These are phyloP conservation scores for Margaritifera margaritifera DNA, from an alignment of 2,888 invertebrate genomes.

Conservation along the genomic window DNA sequence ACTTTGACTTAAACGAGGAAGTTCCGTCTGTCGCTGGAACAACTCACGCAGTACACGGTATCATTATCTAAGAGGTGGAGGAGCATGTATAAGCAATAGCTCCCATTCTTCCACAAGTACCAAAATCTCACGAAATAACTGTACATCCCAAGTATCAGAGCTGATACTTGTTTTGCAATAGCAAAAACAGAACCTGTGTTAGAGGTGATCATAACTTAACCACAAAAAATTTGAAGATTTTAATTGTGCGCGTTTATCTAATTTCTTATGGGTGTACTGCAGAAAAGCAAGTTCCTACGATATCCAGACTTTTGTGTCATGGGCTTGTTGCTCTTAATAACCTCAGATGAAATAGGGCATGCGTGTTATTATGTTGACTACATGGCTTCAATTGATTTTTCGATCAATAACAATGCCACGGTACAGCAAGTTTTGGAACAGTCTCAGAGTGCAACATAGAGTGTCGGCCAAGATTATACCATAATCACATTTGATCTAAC, in stretches of 20 bases:
- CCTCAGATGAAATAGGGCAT: conserved; percentile 4
- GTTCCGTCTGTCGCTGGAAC: conserved; percentile 26
- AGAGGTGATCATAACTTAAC: not conserved
- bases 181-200: conserved; percentile 17
- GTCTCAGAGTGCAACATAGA: conserved; percentile 25
- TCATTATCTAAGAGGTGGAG: conserved; percentile 27
- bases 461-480: conserved; percentile 6
- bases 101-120: not conserved
- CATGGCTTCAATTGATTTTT: conserved; percentile 24
- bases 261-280: conserved; percentile 1
- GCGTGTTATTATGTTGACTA: conserved; percentile 24
- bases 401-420: conserved; percentile 34
- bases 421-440: conserved; percentile 30
- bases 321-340: conserved; percentile 25
- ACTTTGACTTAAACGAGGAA: conserved; percentile 34
- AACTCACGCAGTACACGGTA: conserved; percentile 29
- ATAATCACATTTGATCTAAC: conserved; percentile 21
- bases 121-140: conserved; percentile 1
- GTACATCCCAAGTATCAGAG: conserved; percentile 6
- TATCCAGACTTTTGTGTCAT: conserved; percentile 10
- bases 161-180: conserved; percentile 20
- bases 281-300: conserved; percentile 10
- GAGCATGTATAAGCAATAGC: not conserved
- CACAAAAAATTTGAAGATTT: not conserved
- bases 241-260: too few species aligned